These are phyloP conservation scores for Dicentrarchus labrax DNA, from an alignment of 2,113 vertebrate species.

Conservation along the genomic window DNA sequence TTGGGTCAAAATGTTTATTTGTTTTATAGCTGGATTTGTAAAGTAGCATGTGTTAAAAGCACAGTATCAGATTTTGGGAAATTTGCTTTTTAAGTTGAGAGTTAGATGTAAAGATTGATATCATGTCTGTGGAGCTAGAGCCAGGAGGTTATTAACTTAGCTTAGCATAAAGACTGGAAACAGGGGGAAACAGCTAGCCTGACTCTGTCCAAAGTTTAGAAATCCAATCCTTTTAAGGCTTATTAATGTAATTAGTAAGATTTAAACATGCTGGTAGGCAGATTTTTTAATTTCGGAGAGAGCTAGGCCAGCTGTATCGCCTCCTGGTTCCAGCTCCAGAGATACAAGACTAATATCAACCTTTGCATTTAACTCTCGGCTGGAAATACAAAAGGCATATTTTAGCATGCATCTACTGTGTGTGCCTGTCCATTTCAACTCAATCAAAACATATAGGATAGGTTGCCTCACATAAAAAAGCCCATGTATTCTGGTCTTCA, in stretches of 20 bases:
- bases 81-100: not conserved
- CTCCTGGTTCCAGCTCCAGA: not conserved
- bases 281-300: not conserved
- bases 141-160: not conserved
- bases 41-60: too few relatives aligned
- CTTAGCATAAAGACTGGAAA: not conserved
- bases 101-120: not conserved
- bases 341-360: not conserved
- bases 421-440: not conserved
- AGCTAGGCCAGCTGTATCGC: not conserved
- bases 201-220: not conserved
- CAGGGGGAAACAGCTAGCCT: too few relatives aligned
- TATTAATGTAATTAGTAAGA: not conserved
- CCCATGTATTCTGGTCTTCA: constrained; percentile 42
- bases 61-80: too few relatives aligned
- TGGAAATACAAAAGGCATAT: not conserved
- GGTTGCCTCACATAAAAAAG: constrained; percentile 20
- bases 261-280: not conserved
- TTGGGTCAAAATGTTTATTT: not conserved
- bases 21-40: not conserved
- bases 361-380: not conserved
- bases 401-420: not conserved
- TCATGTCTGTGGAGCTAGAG: not conserved
- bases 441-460: not conserved
- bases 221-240: too few relatives aligned